phyloP scores from a whole-genome alignment of 2,888 invertebrate genomes.

The Mantis religiosa region DNA sequence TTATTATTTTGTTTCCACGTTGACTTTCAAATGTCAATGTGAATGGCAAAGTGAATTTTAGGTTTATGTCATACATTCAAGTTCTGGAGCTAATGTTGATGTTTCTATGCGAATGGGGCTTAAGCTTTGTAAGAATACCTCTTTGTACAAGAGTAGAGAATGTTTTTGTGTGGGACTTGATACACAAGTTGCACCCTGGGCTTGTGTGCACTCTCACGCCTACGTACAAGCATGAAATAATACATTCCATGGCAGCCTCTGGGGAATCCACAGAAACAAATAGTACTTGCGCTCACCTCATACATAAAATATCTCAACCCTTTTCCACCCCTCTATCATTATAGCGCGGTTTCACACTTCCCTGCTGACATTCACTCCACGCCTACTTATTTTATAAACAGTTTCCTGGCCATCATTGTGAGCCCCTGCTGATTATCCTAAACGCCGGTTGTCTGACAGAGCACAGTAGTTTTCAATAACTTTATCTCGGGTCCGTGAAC shows the following conservation, averaged over 20 bases:
- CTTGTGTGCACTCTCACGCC: neutral
- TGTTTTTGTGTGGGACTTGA: too few species aligned
- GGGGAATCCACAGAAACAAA: neutral
- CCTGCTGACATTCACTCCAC: neutral
- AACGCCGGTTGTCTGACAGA: neutral
- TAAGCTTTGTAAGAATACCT: too few species aligned
- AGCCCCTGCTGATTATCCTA: neutral
- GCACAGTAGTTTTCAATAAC: neutral
- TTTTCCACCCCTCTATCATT: neutral
- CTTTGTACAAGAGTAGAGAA: too few species aligned
- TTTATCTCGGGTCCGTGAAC: neutral
- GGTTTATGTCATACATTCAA: too few species aligned
- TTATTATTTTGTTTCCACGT: too few species aligned
- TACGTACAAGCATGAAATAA: neutral
- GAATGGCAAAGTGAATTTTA: too few species aligned
- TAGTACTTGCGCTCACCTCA: neutral
- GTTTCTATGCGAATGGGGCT: too few species aligned
- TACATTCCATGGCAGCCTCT: neutral
- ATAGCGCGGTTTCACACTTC: neutral
- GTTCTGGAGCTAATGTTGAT: too few species aligned
- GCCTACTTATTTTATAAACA: slow-evolving; percentile 5
- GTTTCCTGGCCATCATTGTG: neutral
- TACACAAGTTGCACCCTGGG: neutral
- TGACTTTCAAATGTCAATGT: too few species aligned
- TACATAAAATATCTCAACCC: neutral